A percentile compares a stretch with the other conserved stretches of the same genome.
These are phyloP conservation scores for Hyphantria cunea DNA, from an alignment of 1,140 invertebrate species.

Conservation along the genomic window DNA sequence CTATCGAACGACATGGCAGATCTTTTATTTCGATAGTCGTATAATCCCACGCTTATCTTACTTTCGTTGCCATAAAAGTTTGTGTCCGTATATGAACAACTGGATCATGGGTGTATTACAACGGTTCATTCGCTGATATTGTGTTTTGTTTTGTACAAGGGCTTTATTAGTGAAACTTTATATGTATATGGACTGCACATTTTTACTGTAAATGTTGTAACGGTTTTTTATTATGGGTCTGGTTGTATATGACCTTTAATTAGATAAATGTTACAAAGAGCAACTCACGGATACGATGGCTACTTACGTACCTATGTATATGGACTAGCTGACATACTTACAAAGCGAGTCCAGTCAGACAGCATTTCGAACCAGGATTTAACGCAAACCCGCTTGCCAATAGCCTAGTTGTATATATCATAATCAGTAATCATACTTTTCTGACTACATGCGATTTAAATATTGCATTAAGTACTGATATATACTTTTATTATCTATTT, in stretches of 20 bases:
- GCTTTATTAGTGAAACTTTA: too few relatives aligned
- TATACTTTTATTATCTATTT: too few relatives aligned
- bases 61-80: slow-evolving; percentile 48
- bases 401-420: not conserved
- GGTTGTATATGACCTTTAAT: slow-evolving; percentile 10
- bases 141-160: slow-evolving; percentile 1
- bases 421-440: slow-evolving; percentile 34
- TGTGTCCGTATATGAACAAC: slow-evolving; percentile 44
- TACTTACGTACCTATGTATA: not conserved
- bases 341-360: slow-evolving; percentile 38
- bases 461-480: too few relatives aligned
- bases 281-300: slow-evolving; percentile 36
- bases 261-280: slow-evolving; percentile 24
- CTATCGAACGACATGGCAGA: slow-evolving; percentile 39
- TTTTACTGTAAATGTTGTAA: not conserved
- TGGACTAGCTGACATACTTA: slow-evolving; percentile 37
- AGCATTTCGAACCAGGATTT: slow-evolving; percentile 43
- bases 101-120: slow-evolving; percentile 44
- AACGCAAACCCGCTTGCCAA: slow-evolving; percentile 27
- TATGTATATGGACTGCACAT: too few relatives aligned
- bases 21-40: slow-evolving; percentile 48
- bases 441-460: too few relatives aligned
- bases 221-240: slow-evolving; percentile 29
- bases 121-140: slow-evolving; percentile 42
- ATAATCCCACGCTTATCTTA: slow-evolving; percentile 59